A percentile compares a stretch with the other conserved stretches of the same genome.
Conservation (phyloP, 2,797 vertebrate species). For the Brachyalestes nurse region DNA sequence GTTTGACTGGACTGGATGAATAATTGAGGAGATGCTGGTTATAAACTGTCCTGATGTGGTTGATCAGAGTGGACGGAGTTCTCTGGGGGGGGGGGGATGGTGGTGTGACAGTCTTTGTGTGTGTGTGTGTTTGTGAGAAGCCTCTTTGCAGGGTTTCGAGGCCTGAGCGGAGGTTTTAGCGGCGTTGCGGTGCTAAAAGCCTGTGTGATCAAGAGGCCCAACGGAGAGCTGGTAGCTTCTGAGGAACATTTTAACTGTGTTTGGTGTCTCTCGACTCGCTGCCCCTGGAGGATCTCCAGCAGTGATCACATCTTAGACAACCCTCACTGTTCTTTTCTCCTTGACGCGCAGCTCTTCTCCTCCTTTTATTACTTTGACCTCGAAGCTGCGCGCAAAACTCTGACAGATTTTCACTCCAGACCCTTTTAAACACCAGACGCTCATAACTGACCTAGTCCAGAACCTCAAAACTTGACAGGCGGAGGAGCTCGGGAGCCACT, state of each 20-base stretch:
- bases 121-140: slow-evolving; percentile 71
- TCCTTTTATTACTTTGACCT: slow-evolving; percentile 76
- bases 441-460: too few relatives aligned
- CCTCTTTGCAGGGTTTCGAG: slow-evolving; percentile 90
- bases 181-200: slow-evolving; percentile 91
- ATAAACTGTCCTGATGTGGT: slow-evolving; percentile 80
- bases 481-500: not conserved
- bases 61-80: slow-evolving; percentile 58
- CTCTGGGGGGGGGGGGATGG: slow-evolving; percentile 31
- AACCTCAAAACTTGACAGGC: too few relatives aligned
- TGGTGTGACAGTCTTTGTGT: slow-evolving; percentile 62
- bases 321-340: slow-evolving; percentile 55
- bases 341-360: slow-evolving; percentile 63
- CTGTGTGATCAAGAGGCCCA: slow-evolving; percentile 49
- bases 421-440: not conserved
- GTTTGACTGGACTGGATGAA: slow-evolving; percentile 80
- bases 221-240: slow-evolving; percentile 53
- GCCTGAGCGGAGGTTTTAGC: slow-evolving; percentile 83
- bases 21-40: slow-evolving; percentile 82
- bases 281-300: slow-evolving; percentile 52
- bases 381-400: slow-evolving; percentile 72
- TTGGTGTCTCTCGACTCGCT: slow-evolving; percentile 62
- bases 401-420: slow-evolving; percentile 79
- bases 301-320: slow-evolving; percentile 75
- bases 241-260: slow-evolving; percentile 76